These are phyloP conservation scores for Sprattus sprattus DNA, from an alignment of 2,113 vertebrate species.

Conservation along the genomic window DNA sequence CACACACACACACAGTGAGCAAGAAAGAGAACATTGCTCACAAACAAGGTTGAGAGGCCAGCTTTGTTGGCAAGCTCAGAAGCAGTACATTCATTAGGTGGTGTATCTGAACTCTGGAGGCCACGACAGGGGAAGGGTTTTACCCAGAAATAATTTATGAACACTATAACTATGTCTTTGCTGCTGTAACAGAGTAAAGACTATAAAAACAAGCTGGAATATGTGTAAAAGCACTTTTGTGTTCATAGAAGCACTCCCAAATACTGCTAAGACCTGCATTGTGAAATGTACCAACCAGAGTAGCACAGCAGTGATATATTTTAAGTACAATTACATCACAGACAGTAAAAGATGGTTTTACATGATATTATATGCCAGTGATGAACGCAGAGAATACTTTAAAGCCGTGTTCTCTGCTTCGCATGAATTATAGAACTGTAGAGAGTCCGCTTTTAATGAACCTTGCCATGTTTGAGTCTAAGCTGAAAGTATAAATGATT, in stretches of 20 bases:
- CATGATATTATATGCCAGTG: neutral
- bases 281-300: neutral
- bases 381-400: neutral
- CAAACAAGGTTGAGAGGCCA: neutral
- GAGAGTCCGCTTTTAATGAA: neutral
- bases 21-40: neutral
- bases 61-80: neutral
- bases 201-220: neutral
- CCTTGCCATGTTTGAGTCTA: neutral
- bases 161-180: neutral
- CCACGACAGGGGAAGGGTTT: neutral
- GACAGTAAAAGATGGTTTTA: neutral
- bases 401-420: neutral
- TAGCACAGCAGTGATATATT: neutral
- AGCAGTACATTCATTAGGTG: neutral
- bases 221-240: neutral
- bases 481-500: neutral
- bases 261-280: neutral
- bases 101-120: neutral
- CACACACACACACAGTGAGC: neutral
- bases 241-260: neutral
- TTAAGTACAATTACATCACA: neutral
- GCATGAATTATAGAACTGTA: neutral
- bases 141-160: neutral
- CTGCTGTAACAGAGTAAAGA: neutral